phyloP scores from a whole-genome alignment of 2,888 invertebrate species.

The Synanthedon vespiformis region DNA sequence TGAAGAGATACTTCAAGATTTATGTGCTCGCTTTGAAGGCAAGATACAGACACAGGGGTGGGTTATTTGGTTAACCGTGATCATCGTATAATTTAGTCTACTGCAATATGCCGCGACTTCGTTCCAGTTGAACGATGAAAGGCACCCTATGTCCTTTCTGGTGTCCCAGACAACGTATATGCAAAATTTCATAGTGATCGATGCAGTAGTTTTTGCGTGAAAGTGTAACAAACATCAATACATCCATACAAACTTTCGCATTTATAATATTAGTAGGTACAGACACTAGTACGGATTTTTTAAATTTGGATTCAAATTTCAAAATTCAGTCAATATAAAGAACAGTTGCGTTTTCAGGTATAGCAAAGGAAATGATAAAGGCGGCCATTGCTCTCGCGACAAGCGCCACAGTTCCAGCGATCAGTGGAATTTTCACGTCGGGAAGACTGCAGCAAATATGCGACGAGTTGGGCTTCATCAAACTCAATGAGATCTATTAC shows the following conservation, averaged over 20 bases:
- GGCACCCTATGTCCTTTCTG: too few relatives aligned
- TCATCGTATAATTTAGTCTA: too few relatives aligned
- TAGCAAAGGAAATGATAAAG: constrained; percentile 48
- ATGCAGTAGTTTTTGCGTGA: too few relatives aligned
- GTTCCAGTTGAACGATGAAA: too few relatives aligned
- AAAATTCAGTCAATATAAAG: too few relatives aligned
- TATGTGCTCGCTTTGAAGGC: constrained; percentile 50
- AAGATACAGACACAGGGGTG: constrained; percentile 56
- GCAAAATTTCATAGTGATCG: too few relatives aligned
- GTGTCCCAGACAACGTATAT: too few relatives aligned
- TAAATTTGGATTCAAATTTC: not conserved
- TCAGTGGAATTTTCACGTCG: constrained; percentile 48
- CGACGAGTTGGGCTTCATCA: constrained; percentile 41
- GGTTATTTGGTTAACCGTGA: constrained; percentile 2
- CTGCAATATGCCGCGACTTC: too few relatives aligned
- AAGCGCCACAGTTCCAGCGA: constrained; percentile 43
- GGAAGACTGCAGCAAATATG: constrained; percentile 35
- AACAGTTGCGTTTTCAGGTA: constrained; percentile 25
- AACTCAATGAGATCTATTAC: constrained; percentile 47
- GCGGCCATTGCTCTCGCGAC: constrained; percentile 38
- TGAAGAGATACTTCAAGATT: constrained; percentile 50
- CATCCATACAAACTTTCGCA: too few relatives aligned
- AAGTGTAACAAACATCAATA: too few relatives aligned
- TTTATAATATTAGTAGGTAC: too few relatives aligned
- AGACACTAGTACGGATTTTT: too few relatives aligned